These are phyloP conservation scores for Eretmochelys imbricata DNA, from an alignment of 2,113 vertebrate species.

Conservation along the genomic window DNA sequence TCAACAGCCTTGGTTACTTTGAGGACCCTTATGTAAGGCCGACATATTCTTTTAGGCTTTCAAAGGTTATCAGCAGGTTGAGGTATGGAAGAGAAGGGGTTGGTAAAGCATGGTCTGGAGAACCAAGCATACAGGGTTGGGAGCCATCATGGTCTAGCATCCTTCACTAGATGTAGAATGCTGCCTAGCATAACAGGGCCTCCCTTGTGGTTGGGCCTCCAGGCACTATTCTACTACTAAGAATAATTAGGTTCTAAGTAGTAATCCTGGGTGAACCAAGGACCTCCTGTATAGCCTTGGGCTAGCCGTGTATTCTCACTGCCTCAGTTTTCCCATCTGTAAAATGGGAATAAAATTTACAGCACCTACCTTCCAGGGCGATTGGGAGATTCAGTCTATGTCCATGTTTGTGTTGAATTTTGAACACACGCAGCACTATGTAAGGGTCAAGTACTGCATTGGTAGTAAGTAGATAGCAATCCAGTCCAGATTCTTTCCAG, in stretches of 20 bases:
- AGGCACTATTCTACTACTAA: slow-evolving; percentile 61
- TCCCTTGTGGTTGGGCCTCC: slow-evolving; percentile 57
- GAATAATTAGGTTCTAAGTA: slow-evolving; percentile 62
- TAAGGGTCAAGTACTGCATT: background rate
- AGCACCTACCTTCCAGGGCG: background rate
- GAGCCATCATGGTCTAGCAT: background rate
- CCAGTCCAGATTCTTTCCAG: background rate
- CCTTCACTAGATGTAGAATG: background rate
- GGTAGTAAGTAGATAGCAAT: fast-evolving
- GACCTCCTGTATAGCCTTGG: slow-evolving; percentile 11
- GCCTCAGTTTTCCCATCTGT: slow-evolving; percentile 54
- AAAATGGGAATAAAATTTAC: background rate
- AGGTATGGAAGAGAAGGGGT: background rate
- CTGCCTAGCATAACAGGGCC: slow-evolving; percentile 31
- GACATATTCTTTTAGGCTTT: background rate
- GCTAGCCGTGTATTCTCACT: slow-evolving; percentile 48
- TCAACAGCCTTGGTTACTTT: background rate
- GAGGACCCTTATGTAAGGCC: background rate
- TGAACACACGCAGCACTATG: background rate
- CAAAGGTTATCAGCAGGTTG: background rate
- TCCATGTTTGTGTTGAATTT: background rate
- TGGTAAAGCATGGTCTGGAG: fast-evolving
- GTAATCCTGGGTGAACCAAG: slow-evolving; percentile 61
- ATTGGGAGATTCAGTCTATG: background rate
- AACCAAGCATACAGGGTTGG: background rate